These are phyloP conservation scores for Ictalurus furcatus DNA, from an alignment of 2,113 vertebrate genomes.

Conservation along the genomic window DNA sequence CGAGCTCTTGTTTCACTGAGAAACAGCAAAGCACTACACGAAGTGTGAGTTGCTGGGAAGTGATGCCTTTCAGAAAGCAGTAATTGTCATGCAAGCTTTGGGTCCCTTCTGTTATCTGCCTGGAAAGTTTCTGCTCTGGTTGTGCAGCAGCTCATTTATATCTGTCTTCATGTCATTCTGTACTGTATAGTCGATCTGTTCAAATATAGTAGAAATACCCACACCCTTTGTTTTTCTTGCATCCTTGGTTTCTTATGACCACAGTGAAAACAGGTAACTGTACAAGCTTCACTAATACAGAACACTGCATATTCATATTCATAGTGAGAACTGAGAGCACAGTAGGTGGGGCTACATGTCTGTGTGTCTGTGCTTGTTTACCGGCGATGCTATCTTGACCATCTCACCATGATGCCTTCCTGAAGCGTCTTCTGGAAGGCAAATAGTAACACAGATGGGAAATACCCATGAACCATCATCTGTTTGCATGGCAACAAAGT, in stretches of 20 bases:
- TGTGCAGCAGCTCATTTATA: not conserved
- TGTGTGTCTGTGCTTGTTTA: constrained; percentile 20
- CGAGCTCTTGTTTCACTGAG: not conserved
- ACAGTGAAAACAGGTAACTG: not conserved
- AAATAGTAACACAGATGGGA: constrained; percentile 68
- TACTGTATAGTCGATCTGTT: not conserved
- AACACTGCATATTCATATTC: not conserved
- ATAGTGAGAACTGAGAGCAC: not conserved
- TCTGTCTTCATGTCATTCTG: not conserved
- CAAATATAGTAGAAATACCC: not conserved
- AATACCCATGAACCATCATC: constrained; percentile 54
- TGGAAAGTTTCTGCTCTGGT: not conserved
- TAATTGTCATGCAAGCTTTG: not conserved
- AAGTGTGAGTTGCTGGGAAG: not conserved
- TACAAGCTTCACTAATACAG: not conserved
- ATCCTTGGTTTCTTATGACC: not conserved
- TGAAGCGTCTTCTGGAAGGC: constrained; percentile 56
- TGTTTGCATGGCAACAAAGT: constrained; percentile 60
- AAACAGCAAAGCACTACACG: not conserved
- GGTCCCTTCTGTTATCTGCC: not conserved
- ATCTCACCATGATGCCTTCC: not conserved
- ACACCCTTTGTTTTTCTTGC: not conserved
- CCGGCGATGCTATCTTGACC: constrained; percentile 31
- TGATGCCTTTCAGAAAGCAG: constrained; percentile 9
- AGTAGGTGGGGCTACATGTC: not conserved